Conservation (phyloP, 2,797 vertebrate genomes). For the Aplochiton taeniatus region DNA sequence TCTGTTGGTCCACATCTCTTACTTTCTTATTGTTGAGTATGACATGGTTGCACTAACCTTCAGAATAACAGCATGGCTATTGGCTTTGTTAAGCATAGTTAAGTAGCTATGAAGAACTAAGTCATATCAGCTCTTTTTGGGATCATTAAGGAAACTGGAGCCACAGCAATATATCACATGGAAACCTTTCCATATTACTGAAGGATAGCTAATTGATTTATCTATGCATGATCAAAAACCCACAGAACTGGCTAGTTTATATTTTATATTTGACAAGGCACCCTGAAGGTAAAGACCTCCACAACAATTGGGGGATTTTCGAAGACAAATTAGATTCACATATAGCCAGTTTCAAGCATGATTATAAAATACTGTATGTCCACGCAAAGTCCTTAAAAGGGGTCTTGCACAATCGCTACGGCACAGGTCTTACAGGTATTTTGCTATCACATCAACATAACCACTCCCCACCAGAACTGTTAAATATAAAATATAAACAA, state of each 20-base stretch:
- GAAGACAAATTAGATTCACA: neutral
- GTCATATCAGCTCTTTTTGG: neutral
- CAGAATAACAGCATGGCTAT: conserved; percentile 1
- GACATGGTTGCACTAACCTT: neutral
- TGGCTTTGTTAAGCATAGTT: conserved; percentile 4
- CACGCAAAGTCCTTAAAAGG: too few species aligned
- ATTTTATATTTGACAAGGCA: conserved; percentile 18
- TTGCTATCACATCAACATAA: too few species aligned
- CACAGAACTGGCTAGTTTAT: conserved; percentile 1
- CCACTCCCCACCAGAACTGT: too few species aligned
- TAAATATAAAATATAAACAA: too few species aligned
- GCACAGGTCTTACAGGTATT: too few species aligned
- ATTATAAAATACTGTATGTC: too few species aligned
- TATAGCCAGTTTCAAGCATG: too few species aligned
- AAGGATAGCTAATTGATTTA: conserved; percentile 34
- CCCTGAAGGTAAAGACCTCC: conserved; percentile 18
- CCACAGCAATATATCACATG: conserved; percentile 33
- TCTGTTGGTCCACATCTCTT: neutral
- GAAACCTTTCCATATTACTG: conserved; percentile 17
- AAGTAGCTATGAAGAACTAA: conserved; percentile 8
- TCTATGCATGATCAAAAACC: conserved; percentile 20
- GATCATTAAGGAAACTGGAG: neutral
- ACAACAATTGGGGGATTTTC: neutral
- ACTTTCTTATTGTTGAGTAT: neutral
- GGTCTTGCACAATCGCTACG: too few species aligned